Percentiles rank a stretch among this genome's conserved stretches.
Evolutionary conservation across 2,113 vertebrate species (phyloP).

Genomic region (Gorsachius goisagi): DNA sequence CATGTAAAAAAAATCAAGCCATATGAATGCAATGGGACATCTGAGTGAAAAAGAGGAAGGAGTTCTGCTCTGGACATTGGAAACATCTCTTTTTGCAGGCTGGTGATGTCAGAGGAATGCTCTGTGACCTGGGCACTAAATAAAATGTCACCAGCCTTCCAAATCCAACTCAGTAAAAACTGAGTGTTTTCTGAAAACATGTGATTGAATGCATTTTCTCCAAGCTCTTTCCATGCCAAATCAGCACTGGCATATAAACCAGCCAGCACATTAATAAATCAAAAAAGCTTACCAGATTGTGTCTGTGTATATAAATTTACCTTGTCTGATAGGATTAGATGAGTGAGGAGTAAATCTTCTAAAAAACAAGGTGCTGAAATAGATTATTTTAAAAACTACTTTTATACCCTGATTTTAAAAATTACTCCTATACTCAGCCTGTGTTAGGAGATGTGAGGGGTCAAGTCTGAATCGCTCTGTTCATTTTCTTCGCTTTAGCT

Average conservation of each 20-base stretch:
- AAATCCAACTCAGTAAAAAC: not conserved
- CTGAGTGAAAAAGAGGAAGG: not conserved
- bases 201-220: not conserved
- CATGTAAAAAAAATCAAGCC: not conserved
- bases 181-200: not conserved
- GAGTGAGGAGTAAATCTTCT: not conserved
- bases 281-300: not conserved
- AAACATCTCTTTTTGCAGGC: not conserved
- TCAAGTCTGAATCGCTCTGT: not conserved
- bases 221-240: not conserved
- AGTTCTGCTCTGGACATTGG: not conserved
- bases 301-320: not conserved
- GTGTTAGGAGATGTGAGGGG: not conserved
- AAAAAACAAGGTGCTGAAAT: not conserved
- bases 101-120: not conserved
- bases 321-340: constrained; percentile 9
- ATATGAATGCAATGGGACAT: not conserved
- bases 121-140: not conserved
- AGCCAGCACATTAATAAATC: not conserved
- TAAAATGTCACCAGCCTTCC: constrained; percentile 20
- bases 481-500: not conserved
- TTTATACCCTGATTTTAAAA: not conserved
- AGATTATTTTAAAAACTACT: not conserved
- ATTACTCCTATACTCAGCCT: not conserved
- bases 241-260: not conserved